Evolutionary conservation across 1,140 invertebrate species (phyloP), one percentile per base, ranked within the genome.

Genomic region (Drosophila arawakana): DNA sequence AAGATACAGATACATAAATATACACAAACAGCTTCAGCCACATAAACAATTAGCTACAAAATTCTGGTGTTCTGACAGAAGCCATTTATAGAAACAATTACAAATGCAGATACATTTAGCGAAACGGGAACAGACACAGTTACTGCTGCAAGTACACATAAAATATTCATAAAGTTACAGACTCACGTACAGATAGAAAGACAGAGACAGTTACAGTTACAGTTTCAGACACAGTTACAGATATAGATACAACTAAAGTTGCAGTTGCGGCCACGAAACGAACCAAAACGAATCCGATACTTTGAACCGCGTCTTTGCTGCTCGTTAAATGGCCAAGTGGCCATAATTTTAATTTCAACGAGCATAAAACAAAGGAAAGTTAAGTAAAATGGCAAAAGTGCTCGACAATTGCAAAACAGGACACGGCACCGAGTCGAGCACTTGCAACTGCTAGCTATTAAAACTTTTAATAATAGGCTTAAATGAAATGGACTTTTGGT

Each of bases 331-430:
- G 63, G 59, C 73, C 77, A 86, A 88, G 82, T 86, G 83, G 80
- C 76, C 80, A 74, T 86, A 79, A 86, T 86, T 86, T 83, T 83
- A 88, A 83, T 86, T 86, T 86, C 80, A 77, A 88, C 73, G 82
- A 88, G 83, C 80, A 44, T 43, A 71, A 85, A 85, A 43, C 76
- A 73, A 86, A 63, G n/a, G 63, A 55, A 58, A 47, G 57, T 46
- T 60, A 39, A 58, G 21, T 35, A 60, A 39, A 44, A 30, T 60
- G 34, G 52, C n/a, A 30, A 30, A 30, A 46, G 37, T 57, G 49
- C 15, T 35, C 11, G 50, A 30, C 25, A 3, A 54, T 54, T 58
- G 74, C 41, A 37, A 30, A 30, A 8, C 49, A 35, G 66, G 46
- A 78, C 63, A 57, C 43, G 63, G 21, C 52, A 46, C 10, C 37